phyloP scores from a whole-genome alignment of 2,888 invertebrate species.

The Elysia crispata region DNA sequence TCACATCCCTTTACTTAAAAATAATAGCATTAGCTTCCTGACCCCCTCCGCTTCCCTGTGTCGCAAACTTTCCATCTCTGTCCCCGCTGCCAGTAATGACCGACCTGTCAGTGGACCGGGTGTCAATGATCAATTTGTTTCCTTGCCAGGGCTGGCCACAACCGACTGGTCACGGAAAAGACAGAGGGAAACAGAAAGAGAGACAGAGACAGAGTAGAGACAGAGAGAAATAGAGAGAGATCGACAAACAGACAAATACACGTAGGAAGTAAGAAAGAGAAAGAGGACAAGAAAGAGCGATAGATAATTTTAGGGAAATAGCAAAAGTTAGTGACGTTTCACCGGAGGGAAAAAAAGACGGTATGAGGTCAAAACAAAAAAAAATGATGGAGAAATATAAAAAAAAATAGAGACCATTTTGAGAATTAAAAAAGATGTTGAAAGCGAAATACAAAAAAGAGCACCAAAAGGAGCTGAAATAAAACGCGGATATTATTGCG shows the following conservation, averaged over 20 bases:
- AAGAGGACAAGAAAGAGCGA: neutral
- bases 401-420: too few species aligned
- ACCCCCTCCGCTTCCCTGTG: conserved; percentile 1
- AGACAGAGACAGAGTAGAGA: conserved; percentile 24
- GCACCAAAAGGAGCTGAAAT: too few species aligned
- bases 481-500: too few species aligned
- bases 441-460: too few species aligned
- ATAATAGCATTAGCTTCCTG: neutral
- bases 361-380: too few species aligned
- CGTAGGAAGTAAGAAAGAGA: neutral
- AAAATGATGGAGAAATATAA: too few species aligned
- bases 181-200: conserved; percentile 21
- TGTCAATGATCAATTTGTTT: too few species aligned
- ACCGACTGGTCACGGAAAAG: neutral
- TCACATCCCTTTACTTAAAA: neutral
- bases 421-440: too few species aligned
- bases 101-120: too few species aligned
- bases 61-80: conserved; percentile 33
- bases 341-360: neutral
- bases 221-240: conserved; percentile 1
- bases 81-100: neutral
- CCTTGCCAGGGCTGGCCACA: too few species aligned
- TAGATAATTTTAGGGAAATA: neutral
- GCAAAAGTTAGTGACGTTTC: neutral
- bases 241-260: neutral